Evolutionary conservation across 92 coral and sea anemone species (phyloP).

Genomic region (Actinernus sp.): DNA sequence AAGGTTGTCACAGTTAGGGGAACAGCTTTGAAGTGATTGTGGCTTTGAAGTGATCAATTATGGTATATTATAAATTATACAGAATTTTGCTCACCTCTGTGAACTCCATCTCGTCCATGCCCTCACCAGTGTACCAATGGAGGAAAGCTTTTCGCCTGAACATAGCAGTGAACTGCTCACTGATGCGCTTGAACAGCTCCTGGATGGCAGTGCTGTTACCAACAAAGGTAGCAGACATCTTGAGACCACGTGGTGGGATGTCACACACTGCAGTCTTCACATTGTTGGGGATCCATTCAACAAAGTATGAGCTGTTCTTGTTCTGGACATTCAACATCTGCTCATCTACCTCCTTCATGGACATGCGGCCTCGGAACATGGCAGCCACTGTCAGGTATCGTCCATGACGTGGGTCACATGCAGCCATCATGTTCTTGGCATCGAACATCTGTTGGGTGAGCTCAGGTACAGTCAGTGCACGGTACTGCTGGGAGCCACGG

Average conservation of each 20-base stretch:
- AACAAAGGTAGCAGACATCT: conserved; percentile 97
- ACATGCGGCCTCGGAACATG: conserved; percentile 99
- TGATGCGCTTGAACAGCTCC: conserved; percentile 98
- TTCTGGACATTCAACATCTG: conserved; percentile 99
- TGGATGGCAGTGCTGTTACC: conserved; percentile 99
- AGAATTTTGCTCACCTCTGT: conserved; percentile 93
- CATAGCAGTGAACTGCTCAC: conserved; percentile 99
- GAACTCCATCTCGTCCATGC: conserved; percentile 99
- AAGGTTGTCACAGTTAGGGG: no score
- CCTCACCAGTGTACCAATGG: conserved; percentile 99
- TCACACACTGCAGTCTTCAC: conserved; percentile 99
- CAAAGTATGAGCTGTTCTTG: conserved; percentile 99
- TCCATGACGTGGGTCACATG: conserved; percentile 99
- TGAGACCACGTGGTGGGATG: conserved; percentile 98
- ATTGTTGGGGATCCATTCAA: conserved; percentile 99
- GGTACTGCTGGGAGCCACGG: conserved; percentile 98
- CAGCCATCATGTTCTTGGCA: conserved; percentile 99
- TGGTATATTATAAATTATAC: no score
- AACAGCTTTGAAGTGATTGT: no score
- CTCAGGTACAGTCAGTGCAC: conserved; percentile 98
- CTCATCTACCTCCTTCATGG: conserved; percentile 99
- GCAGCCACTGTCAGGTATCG: conserved; percentile 99
- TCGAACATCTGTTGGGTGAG: conserved; percentile 99
- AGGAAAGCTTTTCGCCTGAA: conserved; percentile 99
- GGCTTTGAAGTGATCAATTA: no score